These are phyloP conservation scores for Dallia pectoralis DNA, from an alignment of 2,797 vertebrate species.

Conservation along the genomic window DNA sequence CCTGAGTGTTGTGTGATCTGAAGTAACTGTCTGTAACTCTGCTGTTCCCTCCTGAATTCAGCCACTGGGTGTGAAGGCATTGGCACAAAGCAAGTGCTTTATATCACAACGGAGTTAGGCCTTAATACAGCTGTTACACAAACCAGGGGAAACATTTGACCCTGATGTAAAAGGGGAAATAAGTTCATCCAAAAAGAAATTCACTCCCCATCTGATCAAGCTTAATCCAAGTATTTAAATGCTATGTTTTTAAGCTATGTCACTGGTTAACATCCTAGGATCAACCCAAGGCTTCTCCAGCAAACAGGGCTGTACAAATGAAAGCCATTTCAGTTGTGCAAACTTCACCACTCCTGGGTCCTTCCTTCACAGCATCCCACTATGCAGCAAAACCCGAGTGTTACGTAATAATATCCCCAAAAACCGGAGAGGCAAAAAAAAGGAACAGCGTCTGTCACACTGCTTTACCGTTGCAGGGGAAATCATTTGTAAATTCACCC, in stretches of 20 bases:
- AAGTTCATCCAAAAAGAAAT: background rate
- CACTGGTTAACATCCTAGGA: background rate
- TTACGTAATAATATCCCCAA: conserved; percentile 49
- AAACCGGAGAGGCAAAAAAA: conserved; percentile 46
- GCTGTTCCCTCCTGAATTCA: background rate
- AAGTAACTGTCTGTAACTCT: background rate
- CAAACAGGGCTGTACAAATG: background rate
- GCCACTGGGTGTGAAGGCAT: background rate
- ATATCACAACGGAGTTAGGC: background rate
- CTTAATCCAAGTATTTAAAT: background rate
- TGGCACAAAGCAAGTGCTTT: background rate
- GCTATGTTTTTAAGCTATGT: background rate
- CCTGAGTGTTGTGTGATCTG: background rate
- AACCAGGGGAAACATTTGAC: background rate
- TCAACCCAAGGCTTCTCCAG: background rate
- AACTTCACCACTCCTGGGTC: no score
- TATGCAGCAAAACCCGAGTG: conserved; percentile 47
- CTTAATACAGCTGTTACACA: background rate
- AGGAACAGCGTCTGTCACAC: conserved; percentile 44
- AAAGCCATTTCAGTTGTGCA: background rate
- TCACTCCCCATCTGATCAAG: background rate
- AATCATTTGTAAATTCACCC: conserved; percentile 67
- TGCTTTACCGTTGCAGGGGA: conserved; percentile 62
- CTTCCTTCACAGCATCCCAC: conserved; percentile 23
- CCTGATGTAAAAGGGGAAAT: background rate